phyloP scores from a whole-genome alignment of 2,797 vertebrate species.

The Enteromius radiatus region DNA sequence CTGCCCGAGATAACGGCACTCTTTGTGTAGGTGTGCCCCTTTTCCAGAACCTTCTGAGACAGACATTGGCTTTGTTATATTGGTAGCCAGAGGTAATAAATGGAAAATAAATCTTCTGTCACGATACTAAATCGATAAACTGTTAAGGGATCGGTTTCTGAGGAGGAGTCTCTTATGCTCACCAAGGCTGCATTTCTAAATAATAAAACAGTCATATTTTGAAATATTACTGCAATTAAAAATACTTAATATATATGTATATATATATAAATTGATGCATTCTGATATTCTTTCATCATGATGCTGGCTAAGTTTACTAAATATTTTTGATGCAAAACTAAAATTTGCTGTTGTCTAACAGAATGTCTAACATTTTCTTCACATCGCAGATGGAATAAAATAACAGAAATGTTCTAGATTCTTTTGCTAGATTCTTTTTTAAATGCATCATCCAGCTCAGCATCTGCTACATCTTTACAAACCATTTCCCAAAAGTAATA shows the following conservation, averaged over 20 bases:
- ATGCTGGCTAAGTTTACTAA: too few relatives aligned
- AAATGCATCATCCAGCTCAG: background rate
- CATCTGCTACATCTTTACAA: background rate
- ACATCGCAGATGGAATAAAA: background rate
- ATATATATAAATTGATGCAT: too few relatives aligned
- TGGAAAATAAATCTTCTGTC: background rate
- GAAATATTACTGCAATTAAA: background rate
- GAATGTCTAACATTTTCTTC: background rate
- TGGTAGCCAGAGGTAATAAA: background rate
- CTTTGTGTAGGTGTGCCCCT: constrained; percentile 17
- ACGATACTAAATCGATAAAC: background rate
- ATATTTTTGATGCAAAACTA: background rate
- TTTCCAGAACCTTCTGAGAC: constrained; percentile 19
- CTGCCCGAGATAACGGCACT: background rate
- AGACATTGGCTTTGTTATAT: constrained; percentile 20
- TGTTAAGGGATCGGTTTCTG: background rate
- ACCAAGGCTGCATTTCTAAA: background rate
- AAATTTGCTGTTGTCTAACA: background rate
- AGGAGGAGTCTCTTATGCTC: background rate
- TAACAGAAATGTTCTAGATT: background rate
- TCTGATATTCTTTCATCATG: background rate
- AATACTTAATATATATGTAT: too few relatives aligned
- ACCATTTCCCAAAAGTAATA: background rate
- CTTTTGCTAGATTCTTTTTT: background rate
- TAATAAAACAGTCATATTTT: background rate